phyloP scores from a whole-genome alignment of 2,888 invertebrate species.

The Parnassius orleans region DNA sequence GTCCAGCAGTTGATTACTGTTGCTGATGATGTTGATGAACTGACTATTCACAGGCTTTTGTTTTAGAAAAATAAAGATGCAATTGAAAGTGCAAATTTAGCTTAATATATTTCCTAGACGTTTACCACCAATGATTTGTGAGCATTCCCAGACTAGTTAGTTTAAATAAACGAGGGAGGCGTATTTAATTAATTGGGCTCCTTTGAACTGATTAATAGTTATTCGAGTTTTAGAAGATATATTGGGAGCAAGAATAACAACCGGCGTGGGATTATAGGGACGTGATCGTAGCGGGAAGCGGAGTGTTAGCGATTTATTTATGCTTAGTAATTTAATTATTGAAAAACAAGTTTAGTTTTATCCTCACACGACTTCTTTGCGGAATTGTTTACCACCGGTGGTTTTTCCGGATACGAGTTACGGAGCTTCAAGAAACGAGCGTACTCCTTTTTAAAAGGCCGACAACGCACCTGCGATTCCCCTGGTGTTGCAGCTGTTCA shows the following conservation, averaged over 20 bases:
- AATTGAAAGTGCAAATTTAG: not conserved
- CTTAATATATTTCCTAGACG: not conserved
- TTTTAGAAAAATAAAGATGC: not conserved
- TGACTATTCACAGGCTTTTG: too few species aligned
- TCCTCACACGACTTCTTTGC: too few species aligned
- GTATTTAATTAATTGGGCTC: constrained; percentile 18
- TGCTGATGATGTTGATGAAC: too few species aligned
- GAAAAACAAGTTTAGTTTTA: too few species aligned
- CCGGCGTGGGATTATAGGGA: not conserved
- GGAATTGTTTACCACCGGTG: too few species aligned
- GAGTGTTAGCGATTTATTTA: not conserved
- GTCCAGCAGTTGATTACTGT: too few species aligned
- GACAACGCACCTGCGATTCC: too few species aligned
- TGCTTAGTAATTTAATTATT: too few species aligned
- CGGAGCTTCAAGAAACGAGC: too few species aligned
- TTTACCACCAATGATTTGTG: constrained; percentile 20
- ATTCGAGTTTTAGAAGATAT: constrained; percentile 12
- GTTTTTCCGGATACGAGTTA: too few species aligned
- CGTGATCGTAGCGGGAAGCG: not conserved
- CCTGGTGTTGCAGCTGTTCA: too few species aligned
- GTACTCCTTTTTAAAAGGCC: too few species aligned
- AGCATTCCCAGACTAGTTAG: constrained; percentile 13
- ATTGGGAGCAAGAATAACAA: not conserved
- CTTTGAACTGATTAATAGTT: constrained; percentile 21
- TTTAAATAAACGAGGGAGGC: constrained; percentile 5